A percentile compares a stretch with the other conserved stretches of the same genome.
phyloP scores from a whole-genome alignment of 2,797 vertebrate species.

The Catostomus latipinnis region DNA sequence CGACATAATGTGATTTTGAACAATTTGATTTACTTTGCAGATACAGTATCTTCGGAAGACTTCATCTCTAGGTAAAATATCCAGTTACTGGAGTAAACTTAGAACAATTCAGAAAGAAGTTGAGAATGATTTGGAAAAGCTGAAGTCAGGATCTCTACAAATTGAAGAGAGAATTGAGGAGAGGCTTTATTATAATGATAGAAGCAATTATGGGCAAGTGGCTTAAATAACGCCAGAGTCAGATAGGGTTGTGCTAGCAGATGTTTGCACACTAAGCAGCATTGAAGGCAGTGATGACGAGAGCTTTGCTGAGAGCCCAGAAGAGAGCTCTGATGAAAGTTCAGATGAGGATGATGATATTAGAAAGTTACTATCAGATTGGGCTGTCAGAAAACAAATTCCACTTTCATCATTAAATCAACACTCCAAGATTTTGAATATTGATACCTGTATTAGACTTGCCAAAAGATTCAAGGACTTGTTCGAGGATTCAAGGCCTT shows the following conservation, averaged over 20 bases:
- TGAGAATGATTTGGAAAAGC: too few species aligned
- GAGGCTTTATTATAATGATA: too few species aligned
- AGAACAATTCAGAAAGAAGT: too few species aligned
- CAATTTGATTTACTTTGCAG: too few species aligned
- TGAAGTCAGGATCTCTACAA: too few species aligned
- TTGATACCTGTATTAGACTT: background rate
- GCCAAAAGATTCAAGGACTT: background rate
- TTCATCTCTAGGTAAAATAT: too few species aligned
- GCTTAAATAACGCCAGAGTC: too few species aligned
- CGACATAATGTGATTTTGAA: too few species aligned
- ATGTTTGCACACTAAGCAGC: background rate
- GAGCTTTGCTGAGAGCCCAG: background rate
- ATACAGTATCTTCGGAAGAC: too few species aligned
- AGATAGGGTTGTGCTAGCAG: background rate
- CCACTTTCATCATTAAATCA: background rate
- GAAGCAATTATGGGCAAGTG: too few species aligned
- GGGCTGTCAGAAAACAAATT: background rate
- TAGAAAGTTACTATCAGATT: background rate
- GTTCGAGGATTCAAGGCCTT: background rate
- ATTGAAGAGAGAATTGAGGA: too few species aligned
- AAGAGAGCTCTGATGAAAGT: background rate
- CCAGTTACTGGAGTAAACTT: too few species aligned
- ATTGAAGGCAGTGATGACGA: background rate
- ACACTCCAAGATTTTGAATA: background rate
- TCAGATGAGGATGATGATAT: background rate